These are phyloP conservation scores for Anolis carolinensis DNA, from an alignment of 2,113 vertebrate genomes.

Conservation along the genomic window DNA sequence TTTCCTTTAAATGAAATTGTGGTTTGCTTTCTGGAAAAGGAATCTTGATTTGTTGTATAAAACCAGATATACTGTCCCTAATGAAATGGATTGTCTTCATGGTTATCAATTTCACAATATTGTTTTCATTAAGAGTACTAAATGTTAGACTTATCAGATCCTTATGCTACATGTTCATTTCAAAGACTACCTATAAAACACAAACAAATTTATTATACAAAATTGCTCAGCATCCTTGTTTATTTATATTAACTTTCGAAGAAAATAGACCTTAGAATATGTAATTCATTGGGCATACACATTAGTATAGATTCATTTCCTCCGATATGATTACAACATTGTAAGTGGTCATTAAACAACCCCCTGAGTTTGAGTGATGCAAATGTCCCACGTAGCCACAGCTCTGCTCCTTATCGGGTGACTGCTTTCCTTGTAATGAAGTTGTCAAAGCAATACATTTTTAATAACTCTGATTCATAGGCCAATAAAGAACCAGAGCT, in stretches of 20 bases:
- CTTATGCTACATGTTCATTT: slow-evolving; percentile 14
- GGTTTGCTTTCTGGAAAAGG: not conserved
- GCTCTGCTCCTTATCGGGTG: slow-evolving; percentile 42
- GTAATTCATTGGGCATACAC: not conserved
- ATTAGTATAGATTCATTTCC: slow-evolving; percentile 18
- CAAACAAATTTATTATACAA: slow-evolving; percentile 2
- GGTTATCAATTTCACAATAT: slow-evolving; percentile 34
- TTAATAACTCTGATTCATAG: slow-evolving; percentile 43
- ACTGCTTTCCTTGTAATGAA: slow-evolving; percentile 56
- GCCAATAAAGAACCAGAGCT: slow-evolving; percentile 30
- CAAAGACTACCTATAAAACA: slow-evolving; percentile 21
- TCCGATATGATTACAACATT: slow-evolving; percentile 11
- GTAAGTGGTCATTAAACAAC: slow-evolving; percentile 18
- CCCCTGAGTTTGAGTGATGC: slow-evolving; percentile 31
- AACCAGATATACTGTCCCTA: slow-evolving; percentile 22
- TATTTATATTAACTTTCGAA: slow-evolving; percentile 31
- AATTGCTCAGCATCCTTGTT: slow-evolving; percentile 20
- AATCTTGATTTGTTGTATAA: slow-evolving; percentile 28
- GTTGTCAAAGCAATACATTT: slow-evolving; percentile 48
- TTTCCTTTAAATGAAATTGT: not conserved
- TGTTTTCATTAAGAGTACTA: slow-evolving; percentile 36
- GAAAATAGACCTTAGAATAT: slow-evolving; percentile 1
- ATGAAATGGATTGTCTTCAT: slow-evolving; percentile 13
- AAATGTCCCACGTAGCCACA: slow-evolving; percentile 29
- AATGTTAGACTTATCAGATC: slow-evolving; percentile 9